Base-by-base conservation (phyloP, 64 coral and sea anemone species). In the Stylophora pistillata region DNA sequence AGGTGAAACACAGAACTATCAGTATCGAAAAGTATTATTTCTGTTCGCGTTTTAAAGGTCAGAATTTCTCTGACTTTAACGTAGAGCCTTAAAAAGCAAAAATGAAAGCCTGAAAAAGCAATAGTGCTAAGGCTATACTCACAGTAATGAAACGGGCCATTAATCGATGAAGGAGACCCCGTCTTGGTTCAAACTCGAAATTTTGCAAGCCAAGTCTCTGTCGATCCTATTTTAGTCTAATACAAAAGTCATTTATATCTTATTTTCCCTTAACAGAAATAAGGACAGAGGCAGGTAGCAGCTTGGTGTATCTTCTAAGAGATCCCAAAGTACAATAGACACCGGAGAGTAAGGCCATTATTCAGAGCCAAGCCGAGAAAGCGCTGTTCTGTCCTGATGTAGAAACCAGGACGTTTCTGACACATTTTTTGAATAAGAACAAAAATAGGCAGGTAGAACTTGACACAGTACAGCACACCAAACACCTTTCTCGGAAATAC, bases 301-400 rank as follows among this genome's bases (percentile, higher is more conserved):
- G 73, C 18, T 76, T 76, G 52, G 33, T 76, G 15, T 52, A 76
- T 76, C 32, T 76, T 18, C 14, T 76, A 53, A 76, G 23, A 76
- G 73, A 76, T 53, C 5, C 16, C 1, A 76, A 53, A 16, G 31
- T 76, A 20, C 73, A 76, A 20, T 23, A 52, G 52, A 76, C 10
- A 5, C 73, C 73, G 20, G 73, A 21, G 10, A 53, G 73, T 18
- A 52, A 37, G n/a, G 37, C 37, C 18, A 23, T 76, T 18, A 0
- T 76, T 10, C 32, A 76, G 73, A 33, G 37, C 16, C 18, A 11
- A 52, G 18, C 1, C 21, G 20, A 33, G 21, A 37, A 76, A n/a
- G 73, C 21, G 15, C 37, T 76, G 9, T 52, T 76, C 37, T 76
- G 73, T 20, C 20, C 80, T 15, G 80, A 84, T 34, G 21, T 41